Base-by-base conservation (phyloP, 2,797 vertebrate species). In the Xenops minutus region DNA sequence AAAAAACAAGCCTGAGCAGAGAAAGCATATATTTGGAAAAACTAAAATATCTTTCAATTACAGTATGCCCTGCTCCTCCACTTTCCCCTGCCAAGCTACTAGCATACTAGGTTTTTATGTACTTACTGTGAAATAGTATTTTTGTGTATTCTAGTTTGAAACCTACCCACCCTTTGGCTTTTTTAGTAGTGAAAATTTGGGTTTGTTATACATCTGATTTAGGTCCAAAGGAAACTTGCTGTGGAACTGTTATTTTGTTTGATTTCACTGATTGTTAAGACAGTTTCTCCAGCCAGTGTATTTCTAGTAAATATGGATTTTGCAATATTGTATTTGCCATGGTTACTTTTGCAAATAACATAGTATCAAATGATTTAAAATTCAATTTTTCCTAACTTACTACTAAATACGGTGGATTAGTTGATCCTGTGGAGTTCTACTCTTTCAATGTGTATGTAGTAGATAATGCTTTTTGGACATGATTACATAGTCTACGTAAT, bases 51-150 rank as follows among this genome's bases (percentile, higher is more conserved):
- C 88, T 87, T 94, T 68, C 24, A 56, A 6, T 77, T 51, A 27
- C 4, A 43, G 4, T 49, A 32, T 34, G 48, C 26, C 18, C 14
- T 7, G 4, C 36, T 73, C 7, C 12, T 58, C 17, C n/a, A 14
- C 3, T n/a, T 15, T 7, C 10, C 8, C 22, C 5, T 14, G 1
- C 9, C 0, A 1, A 23, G 17, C 15, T 36, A 15, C 8, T 51
- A 26, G 26, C 10, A 43, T 44, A 36, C 4, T 58, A 55, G 11
- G 6, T 58, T 87, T 89, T 77, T 77, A 48, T 77, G 29, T 9
- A n/a, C 14, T 39, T 71, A 72, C 6, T 4, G 5, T 41, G n/a
- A 75, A 64, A 27, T 18, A 34, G 5, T 34, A 14, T 56, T 71
- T 77, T 83, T 43, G 3, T 71, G 19, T 76, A 14, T 69, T 79